These are phyloP conservation scores for Tetragonula clypearis DNA, from an alignment of 1,140 invertebrate genomes.

Conservation along the genomic window DNA sequence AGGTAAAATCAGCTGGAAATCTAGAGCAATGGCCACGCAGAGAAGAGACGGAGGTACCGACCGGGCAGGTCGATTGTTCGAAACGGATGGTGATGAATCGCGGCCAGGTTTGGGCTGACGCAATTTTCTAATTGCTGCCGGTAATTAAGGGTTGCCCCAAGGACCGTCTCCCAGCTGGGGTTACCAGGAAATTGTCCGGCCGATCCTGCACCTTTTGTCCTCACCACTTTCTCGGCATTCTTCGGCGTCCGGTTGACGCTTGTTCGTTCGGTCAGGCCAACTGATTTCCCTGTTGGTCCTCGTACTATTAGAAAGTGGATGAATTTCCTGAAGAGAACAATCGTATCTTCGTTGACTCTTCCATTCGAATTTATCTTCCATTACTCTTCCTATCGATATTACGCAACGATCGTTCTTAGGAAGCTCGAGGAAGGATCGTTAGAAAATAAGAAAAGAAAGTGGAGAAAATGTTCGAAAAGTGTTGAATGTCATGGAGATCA, in stretches of 20 bases:
- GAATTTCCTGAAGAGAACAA: not conserved
- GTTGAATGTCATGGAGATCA: too few relatives aligned
- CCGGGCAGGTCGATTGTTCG: constrained; percentile 37
- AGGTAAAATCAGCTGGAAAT: constrained; percentile 52
- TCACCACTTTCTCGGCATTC: constrained; percentile 46
- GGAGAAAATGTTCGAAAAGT: too few relatives aligned
- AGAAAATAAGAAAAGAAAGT: not conserved
- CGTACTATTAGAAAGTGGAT: not conserved
- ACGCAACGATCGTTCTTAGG: not conserved
- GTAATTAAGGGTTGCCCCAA: constrained; percentile 60
- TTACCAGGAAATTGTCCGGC: constrained; percentile 52
- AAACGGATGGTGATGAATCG: constrained; percentile 48
- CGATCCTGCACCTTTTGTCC: constrained; percentile 46
- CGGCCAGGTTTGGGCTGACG: constrained; percentile 41
- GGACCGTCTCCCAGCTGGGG: constrained; percentile 28
- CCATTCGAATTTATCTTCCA: too few relatives aligned
- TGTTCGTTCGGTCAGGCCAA: not conserved
- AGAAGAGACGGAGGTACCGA: constrained; percentile 24
- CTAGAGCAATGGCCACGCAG: constrained; percentile 29
- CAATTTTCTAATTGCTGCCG: constrained; percentile 70
- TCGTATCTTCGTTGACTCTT: not conserved
- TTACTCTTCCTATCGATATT: too few relatives aligned
- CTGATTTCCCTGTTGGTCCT: not conserved
- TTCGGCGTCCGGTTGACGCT: not conserved
- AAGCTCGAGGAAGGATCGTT: not conserved